Evolutionary conservation across 1,140 invertebrate genomes (phyloP).

Genomic region (Aradophagus sp.): DNA sequence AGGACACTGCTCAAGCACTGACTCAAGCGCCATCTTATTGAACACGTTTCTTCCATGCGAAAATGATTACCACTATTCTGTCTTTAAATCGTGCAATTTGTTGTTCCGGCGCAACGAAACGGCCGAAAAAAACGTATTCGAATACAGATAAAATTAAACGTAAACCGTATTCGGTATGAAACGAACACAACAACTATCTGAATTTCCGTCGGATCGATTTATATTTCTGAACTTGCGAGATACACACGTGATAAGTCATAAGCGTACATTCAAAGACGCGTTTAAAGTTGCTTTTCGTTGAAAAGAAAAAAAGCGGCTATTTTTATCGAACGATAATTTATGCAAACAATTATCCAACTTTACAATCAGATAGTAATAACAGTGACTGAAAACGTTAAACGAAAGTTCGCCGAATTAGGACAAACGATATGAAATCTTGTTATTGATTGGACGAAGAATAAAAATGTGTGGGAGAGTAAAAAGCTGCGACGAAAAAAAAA

Average conservation of each 20-base stretch:
- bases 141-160: neutral
- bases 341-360: too few species aligned
- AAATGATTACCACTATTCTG: too few species aligned
- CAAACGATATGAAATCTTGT: too few species aligned
- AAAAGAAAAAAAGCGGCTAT: neutral
- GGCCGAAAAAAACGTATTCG: neutral
- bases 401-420: neutral
- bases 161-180: constrained; percentile 3
- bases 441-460: too few species aligned
- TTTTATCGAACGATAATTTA: neutral
- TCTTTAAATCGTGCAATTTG: neutral
- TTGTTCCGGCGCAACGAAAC: neutral
- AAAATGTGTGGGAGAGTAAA: too few species aligned
- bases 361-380: too few species aligned
- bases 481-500: too few species aligned
- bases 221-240: constrained; percentile 7
- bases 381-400: too few species aligned
- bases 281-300: neutral
- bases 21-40: too few species aligned
- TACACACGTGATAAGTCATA: constrained; percentile 9
- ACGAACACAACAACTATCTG: constrained; percentile 3
- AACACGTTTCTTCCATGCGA: too few species aligned
- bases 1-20: too few species aligned
- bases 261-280: neutral
- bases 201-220: constrained; percentile 16